These are phyloP conservation scores for Melinaea marsaeus DNA, from an alignment of 2,888 invertebrate species.

Conservation along the genomic window DNA sequence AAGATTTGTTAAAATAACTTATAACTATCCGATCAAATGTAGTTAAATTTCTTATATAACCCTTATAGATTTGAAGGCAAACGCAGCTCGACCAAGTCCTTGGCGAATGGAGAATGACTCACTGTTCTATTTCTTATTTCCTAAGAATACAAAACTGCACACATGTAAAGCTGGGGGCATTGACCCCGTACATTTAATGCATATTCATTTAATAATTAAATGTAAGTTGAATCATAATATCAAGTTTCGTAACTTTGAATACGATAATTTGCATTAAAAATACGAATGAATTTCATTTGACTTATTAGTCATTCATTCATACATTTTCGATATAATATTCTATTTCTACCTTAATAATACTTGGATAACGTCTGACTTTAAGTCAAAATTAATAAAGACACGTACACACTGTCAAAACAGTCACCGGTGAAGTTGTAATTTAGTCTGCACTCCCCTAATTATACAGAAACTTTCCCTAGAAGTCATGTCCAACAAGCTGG, in stretches of 20 bases:
- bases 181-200: constrained; percentile 44
- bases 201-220: not conserved
- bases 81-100: constrained; percentile 56
- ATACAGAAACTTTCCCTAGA: constrained; percentile 21
- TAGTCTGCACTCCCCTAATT: constrained; percentile 24
- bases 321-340: too few species aligned
- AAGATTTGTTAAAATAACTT: too few species aligned
- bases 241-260: too few species aligned
- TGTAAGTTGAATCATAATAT: too few species aligned
- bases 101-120: constrained; percentile 63
- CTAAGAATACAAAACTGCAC: constrained; percentile 75
- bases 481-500: constrained; percentile 13
- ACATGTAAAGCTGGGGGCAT: constrained; percentile 57
- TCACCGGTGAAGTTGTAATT: constrained; percentile 19
- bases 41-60: too few species aligned
- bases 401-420: constrained; percentile 14
- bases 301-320: too few species aligned
- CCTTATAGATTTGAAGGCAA: constrained; percentile 25
- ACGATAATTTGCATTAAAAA: too few species aligned
- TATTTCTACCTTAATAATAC: too few species aligned
- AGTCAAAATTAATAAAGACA: constrained; percentile 15
- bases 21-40: too few species aligned
- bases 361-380: too few species aligned
- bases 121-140: constrained; percentile 70
- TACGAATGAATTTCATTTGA: too few species aligned